Evolutionary conservation across 2,888 invertebrate species (phyloP).

Genomic region (Phyto melanocephala): DNA sequence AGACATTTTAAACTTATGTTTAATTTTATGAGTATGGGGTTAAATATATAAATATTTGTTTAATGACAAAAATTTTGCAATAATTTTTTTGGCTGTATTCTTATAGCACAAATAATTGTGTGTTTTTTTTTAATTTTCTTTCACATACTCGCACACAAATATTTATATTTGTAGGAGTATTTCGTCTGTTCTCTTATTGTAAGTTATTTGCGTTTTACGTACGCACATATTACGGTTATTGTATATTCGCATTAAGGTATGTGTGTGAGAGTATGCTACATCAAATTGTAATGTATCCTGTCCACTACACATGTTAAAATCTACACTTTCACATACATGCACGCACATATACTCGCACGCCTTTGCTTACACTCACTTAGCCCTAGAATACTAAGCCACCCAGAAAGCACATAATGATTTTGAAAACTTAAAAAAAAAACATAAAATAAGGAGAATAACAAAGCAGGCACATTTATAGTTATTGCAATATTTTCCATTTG

Average conservation of each 20-base stretch:
- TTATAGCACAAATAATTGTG: background rate
- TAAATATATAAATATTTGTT: too few relatives aligned
- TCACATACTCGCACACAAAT: too few relatives aligned
- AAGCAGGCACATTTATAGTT: slow-evolving; percentile 16
- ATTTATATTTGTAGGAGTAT: too few relatives aligned
- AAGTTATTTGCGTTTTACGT: slow-evolving; percentile 55
- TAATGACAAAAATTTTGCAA: too few relatives aligned
- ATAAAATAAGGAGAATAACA: background rate
- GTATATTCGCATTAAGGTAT: slow-evolving; percentile 29
- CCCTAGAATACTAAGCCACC: slow-evolving; percentile 2
- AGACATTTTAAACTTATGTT: too few relatives aligned
- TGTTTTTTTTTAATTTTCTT: background rate
- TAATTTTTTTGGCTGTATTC: slow-evolving; percentile 4
- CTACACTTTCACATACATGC: slow-evolving; percentile 1
- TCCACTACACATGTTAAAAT: slow-evolving; percentile 64
- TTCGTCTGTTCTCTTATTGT: slow-evolving; percentile 7
- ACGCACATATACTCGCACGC: background rate
- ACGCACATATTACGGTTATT: slow-evolving; percentile 42
- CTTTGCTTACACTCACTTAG: background rate
- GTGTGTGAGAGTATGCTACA: background rate
- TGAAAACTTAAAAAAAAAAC: background rate
- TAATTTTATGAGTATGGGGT: too few relatives aligned
- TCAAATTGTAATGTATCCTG: slow-evolving; percentile 56
- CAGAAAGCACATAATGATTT: slow-evolving; percentile 23
- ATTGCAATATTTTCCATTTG: slow-evolving; percentile 35